A percentile compares a stretch with the other conserved stretches of the same genome.
Conservation (phyloP, 2,797 vertebrate species). For the Pangasius mekongensis region DNA sequence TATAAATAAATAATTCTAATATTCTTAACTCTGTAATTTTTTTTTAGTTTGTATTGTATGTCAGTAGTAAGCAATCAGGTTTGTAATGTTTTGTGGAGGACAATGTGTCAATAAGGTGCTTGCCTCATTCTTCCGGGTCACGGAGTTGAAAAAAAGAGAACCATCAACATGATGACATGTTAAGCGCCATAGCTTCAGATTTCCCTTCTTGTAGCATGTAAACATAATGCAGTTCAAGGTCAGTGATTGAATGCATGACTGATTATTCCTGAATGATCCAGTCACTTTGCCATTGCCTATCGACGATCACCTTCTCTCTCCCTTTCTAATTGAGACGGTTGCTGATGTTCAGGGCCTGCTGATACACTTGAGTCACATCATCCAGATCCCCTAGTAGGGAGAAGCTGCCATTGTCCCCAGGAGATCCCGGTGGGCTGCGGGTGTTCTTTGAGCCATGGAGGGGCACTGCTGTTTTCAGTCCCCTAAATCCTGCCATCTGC, state of each 20-base stretch:
- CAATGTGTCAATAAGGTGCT: conserved; percentile 48
- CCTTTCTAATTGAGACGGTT: conserved; percentile 87
- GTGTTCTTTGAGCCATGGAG: conserved; percentile 86
- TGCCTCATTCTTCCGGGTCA: conserved; percentile 29
- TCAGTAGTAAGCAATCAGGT: conserved; percentile 19
- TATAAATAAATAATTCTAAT: not conserved
- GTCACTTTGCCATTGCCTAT: conserved; percentile 60
- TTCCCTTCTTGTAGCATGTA: conserved; percentile 57
- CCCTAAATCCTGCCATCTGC: conserved; percentile 90
- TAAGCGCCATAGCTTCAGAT: conserved; percentile 31
- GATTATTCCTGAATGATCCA: conserved; percentile 20
- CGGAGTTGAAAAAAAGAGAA: conserved; percentile 20
- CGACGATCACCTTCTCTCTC: not conserved
- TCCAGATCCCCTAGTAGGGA: conserved; percentile 96
- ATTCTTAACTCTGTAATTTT: not conserved
- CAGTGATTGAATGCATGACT: conserved; percentile 22
- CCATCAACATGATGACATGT: conserved; percentile 18
- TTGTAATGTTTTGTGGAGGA: conserved; percentile 21
- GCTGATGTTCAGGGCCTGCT: conserved; percentile 98
- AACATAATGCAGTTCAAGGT: conserved; percentile 44
- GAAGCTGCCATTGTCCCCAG: conserved; percentile 96
- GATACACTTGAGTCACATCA: conserved; percentile 99
- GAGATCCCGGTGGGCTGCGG: conserved; percentile 83
- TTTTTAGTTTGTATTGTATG: not conserved
- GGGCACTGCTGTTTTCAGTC: conserved; percentile 83